A percentile compares a stretch with the other conserved stretches of the same genome.
These are phyloP conservation scores for Gallinago media DNA, from an alignment of 2,113 vertebrate species.

Conservation along the genomic window DNA sequence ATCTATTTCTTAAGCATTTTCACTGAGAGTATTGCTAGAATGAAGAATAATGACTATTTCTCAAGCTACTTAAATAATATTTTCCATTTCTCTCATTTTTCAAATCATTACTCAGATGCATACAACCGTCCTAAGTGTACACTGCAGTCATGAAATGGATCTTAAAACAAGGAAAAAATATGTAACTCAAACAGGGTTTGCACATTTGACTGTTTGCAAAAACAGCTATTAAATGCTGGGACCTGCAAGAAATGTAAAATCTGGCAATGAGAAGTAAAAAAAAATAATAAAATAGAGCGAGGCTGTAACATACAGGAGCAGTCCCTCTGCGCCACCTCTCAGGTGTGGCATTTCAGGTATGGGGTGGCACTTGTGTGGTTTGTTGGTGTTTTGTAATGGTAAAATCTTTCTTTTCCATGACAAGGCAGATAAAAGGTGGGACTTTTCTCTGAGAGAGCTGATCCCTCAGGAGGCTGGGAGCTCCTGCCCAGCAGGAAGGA, in stretches of 20 bases:
- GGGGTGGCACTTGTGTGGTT: rapidly evolving
- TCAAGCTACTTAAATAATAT: neutral
- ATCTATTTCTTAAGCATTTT: neutral
- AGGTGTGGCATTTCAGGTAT: neutral
- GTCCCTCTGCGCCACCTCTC: neutral
- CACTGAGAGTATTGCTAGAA: neutral
- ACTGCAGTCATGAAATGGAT: neutral
- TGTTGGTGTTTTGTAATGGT: neutral
- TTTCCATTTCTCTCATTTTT: constrained; percentile 2
- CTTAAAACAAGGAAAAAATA: neutral
- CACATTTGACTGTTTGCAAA: neutral
- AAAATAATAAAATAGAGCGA: neutral
- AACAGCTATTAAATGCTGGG: neutral
- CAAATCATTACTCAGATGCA: neutral
- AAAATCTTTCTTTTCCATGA: neutral
- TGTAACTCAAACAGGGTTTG: neutral
- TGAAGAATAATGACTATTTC: neutral
- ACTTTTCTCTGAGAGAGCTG: neutral
- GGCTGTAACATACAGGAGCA: neutral
- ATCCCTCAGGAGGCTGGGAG: neutral
- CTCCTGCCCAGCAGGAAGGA: neutral
- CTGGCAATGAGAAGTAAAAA: neutral
- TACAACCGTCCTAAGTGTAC: neutral
- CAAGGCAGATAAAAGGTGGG: neutral
- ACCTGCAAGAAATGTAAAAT: neutral